Conservation (phyloP, 2,113 vertebrate species). For the Mixornis gularis region DNA sequence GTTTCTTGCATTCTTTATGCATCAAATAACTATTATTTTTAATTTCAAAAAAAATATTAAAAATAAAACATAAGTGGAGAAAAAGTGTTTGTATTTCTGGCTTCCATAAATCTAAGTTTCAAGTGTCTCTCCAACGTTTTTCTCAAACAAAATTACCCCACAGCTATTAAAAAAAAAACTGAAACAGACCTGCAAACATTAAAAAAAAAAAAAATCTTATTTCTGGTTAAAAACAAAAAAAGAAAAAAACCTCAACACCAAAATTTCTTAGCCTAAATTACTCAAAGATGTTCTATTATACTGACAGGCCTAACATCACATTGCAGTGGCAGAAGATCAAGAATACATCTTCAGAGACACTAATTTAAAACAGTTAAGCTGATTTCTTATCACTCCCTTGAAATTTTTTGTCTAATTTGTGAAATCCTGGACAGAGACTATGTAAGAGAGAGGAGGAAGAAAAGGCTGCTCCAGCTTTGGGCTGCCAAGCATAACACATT, state of each 20-base stretch:
- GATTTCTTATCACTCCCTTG: background rate
- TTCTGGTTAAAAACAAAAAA: too few relatives aligned
- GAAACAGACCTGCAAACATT: too few relatives aligned
- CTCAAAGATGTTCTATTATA: background rate
- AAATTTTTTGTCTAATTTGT: background rate
- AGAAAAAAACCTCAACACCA: background rate
- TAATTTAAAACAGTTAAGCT: background rate
- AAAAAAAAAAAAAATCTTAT: background rate
- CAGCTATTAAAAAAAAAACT: background rate
- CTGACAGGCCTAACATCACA: background rate
- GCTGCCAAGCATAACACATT: background rate
- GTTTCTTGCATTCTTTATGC: background rate
- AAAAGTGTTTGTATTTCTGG: rapidly evolving
- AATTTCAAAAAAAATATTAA: background rate
- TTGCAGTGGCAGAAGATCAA: background rate
- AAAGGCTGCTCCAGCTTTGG: background rate
- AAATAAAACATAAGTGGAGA: background rate
- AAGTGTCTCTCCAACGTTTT: background rate
- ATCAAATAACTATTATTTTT: background rate
- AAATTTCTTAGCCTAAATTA: background rate
- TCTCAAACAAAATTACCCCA: background rate
- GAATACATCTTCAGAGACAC: background rate
- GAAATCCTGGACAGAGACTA: background rate
- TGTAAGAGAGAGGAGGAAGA: background rate
- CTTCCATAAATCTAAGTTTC: background rate